Conservation (phyloP, 92 coral and sea anemone species). For the Umimayanthus chanpuru region DNA sequence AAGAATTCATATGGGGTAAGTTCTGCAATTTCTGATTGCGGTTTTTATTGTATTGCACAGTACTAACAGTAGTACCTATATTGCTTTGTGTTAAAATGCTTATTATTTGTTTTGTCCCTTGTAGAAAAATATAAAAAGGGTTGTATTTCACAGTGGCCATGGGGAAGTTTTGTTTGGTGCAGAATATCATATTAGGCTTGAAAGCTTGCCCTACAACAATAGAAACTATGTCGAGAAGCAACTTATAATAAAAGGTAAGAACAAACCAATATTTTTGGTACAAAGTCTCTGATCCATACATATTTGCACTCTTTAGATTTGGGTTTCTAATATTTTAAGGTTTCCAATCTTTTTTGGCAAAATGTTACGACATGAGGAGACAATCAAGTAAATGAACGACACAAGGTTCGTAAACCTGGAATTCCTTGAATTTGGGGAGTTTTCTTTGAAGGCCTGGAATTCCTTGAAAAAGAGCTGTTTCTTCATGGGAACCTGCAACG, state of each 20-base stretch:
- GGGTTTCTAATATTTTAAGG: no score
- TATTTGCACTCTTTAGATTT: no score
- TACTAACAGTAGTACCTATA: background rate
- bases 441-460: no score
- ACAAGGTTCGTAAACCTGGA: no score
- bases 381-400: no score
- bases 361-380: no score
- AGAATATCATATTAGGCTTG: background rate
- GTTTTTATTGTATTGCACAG: background rate
- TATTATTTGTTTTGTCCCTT: background rate
- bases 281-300: background rate
- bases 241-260: background rate
- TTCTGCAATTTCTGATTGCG: background rate
- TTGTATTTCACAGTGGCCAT: background rate
- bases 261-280: background rate
- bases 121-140: background rate
- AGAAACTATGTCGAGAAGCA: background rate
- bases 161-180: background rate
- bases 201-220: background rate
- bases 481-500: no score
- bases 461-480: no score
- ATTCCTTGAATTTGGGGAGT: no score
- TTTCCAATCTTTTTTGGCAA: no score
- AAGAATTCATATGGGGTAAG: background rate
- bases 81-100: background rate